These are phyloP conservation scores for Hyalella azteca DNA, from an alignment of 2,888 invertebrate species.

Conservation along the genomic window DNA sequence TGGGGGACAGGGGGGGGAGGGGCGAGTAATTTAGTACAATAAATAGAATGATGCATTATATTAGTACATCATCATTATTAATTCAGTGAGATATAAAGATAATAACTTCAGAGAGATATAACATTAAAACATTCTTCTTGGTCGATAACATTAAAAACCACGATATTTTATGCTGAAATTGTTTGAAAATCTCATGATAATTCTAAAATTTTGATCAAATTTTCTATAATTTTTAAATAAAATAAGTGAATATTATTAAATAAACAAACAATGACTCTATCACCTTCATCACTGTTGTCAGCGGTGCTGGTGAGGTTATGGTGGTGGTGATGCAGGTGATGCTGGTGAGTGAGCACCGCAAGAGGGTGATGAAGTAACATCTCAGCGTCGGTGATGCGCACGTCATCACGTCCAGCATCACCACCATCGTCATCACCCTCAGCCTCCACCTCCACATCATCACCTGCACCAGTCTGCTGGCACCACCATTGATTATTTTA, in stretches of 20 bases:
- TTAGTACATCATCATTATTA: background rate
- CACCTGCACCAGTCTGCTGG: background rate
- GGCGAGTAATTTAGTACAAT: background rate
- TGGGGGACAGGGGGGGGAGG: background rate
- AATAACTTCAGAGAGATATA: too few relatives aligned
- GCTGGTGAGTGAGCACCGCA: background rate
- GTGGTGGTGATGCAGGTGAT: slow-evolving; percentile 20
- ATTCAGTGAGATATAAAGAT: too few relatives aligned
- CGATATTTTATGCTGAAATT: too few relatives aligned
- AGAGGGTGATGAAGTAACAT: slow-evolving; percentile 30
- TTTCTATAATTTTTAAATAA: too few relatives aligned
- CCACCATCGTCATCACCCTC: background rate
- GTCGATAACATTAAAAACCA: too few relatives aligned
- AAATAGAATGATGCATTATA: background rate
- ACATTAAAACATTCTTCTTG: too few relatives aligned
- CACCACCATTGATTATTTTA: too few relatives aligned
- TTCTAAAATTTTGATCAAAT: too few relatives aligned
- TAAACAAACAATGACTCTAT: too few relatives aligned
- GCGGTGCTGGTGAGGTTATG: background rate
- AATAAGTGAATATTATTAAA: too few relatives aligned
- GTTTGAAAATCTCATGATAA: too few relatives aligned
- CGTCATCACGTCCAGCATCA: background rate
- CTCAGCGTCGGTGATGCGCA: background rate
- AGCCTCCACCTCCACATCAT: background rate
- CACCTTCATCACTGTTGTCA: background rate